Evolutionary conservation across 2,888 invertebrate genomes (phyloP).

Genomic region (Pegoplata infirma): DNA sequence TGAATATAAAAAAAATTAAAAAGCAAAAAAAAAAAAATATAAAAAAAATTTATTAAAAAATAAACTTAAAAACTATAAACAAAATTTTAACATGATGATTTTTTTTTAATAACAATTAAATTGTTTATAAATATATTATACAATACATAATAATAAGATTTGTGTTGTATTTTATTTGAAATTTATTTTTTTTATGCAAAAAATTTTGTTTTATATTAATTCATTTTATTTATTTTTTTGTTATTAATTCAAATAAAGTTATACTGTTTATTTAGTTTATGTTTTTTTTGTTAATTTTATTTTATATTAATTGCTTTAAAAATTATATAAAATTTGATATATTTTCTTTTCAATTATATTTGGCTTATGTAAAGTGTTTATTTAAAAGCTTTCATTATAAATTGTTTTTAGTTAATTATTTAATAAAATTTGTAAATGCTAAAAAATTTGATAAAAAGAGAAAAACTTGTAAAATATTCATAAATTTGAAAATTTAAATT

Average conservation of each 20-base stretch:
- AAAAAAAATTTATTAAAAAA: slow-evolving; percentile 22
- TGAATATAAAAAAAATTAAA: slow-evolving; percentile 28
- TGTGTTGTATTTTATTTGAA: slow-evolving; percentile 14
- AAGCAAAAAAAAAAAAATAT: background rate
- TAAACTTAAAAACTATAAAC: slow-evolving; percentile 46
- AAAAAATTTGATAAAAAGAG: background rate
- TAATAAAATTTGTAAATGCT: background rate
- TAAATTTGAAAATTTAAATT: too few relatives aligned
- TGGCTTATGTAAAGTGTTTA: slow-evolving; percentile 53
- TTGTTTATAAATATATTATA: slow-evolving; percentile 39
- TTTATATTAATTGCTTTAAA: slow-evolving; percentile 18
- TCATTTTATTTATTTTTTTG: too few relatives aligned
- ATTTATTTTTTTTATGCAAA: slow-evolving; percentile 32
- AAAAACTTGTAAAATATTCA: too few relatives aligned
- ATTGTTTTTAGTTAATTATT: slow-evolving; percentile 15
- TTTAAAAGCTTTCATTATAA: slow-evolving; percentile 55
- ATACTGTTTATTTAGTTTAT: slow-evolving; percentile 31
- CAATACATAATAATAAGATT: slow-evolving; percentile 30
- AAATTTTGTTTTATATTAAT: slow-evolving; percentile 1
- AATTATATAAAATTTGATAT: slow-evolving; percentile 21
- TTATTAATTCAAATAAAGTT: slow-evolving; percentile 39
- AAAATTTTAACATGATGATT: slow-evolving; percentile 33
- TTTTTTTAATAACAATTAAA: slow-evolving; percentile 53
- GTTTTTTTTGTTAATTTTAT: too few relatives aligned
- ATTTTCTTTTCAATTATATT: slow-evolving; percentile 45